Evolutionary conservation across 2,113 vertebrate species (phyloP), one percentile per base, ranked within the genome.

Genomic region (Erinaceus europaeus): DNA sequence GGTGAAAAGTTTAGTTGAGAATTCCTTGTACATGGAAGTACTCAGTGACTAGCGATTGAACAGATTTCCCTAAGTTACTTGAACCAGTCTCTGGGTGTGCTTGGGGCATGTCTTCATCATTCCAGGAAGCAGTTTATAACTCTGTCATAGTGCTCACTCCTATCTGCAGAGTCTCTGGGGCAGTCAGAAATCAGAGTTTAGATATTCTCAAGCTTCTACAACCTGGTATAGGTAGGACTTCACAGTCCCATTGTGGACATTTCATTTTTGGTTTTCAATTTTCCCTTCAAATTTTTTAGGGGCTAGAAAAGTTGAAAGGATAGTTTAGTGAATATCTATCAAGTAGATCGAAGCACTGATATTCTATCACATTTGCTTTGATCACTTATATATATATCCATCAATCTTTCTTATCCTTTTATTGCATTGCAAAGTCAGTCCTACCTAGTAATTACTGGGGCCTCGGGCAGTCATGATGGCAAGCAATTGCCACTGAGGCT

Each of bases 31-130:
- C 9, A 52, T 75, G 42, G 61, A 42, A 25, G 68, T 36, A 76
- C 8, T 69, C 76, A 44, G 42, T 68, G 23, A 61, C 55, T 76
- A 84, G 52, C 72, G 42, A 52, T 2, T 34, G 23, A 69, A 84
- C 72, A 89, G 42, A 68, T 36, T 86, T 84, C 42, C 53, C 64
- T 84, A 84, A 77, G 84, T 78, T 14, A 7, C 52, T 53, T 50
- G 80, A 44, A 32, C 48, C 17, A 38, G 42, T 68, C 17, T 36
- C 27, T 57, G 0, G 40, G 21, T 50, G 10, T 73, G 9, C 69
- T 21, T 78, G n/a, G n/a, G 13, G 18, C 7, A 78, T 64, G 46
- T 2, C 29, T 64, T 90, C 36, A 69, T 36, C 53, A 69, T 14
- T 78, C 42, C 20, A 78, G 27, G 25, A 78, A 27, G 46, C 9